A percentile compares a stretch with the other conserved stretches of the same genome.
phyloP scores from a whole-genome alignment of 2,797 vertebrate species.

The Coracias cyanogaster region DNA sequence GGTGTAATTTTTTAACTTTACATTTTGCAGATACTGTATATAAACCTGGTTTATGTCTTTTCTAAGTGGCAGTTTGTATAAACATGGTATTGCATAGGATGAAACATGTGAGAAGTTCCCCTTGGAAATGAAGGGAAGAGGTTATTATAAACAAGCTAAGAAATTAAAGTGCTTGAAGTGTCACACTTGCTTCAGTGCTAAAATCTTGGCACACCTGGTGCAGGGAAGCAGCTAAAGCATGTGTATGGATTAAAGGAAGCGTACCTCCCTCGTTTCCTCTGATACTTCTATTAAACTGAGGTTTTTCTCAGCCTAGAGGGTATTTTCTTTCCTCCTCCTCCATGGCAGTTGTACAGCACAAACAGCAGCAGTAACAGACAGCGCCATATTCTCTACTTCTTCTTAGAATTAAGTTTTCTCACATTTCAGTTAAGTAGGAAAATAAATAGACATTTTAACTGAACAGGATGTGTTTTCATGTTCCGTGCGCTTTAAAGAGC shows the following conservation, averaged over 20 bases:
- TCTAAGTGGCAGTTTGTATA: conserved; percentile 32
- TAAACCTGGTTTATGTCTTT: conserved; percentile 30
- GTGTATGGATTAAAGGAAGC: neutral
- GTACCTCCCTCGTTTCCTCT: neutral
- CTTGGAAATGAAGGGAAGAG: conserved; percentile 19
- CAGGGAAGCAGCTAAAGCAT: neutral
- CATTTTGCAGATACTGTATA: conserved; percentile 30
- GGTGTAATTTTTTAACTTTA: neutral
- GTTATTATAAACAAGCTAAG: neutral
- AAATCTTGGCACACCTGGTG: neutral
- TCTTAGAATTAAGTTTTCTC: neutral
- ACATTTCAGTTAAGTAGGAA: neutral
- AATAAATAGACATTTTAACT: neutral
- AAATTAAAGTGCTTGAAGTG: conserved; percentile 21
- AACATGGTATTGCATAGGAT: neutral
- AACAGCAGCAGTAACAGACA: neutral
- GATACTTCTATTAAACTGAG: neutral
- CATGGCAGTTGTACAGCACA: neutral
- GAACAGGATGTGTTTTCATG: neutral
- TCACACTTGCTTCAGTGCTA: neutral
- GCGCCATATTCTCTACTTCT: neutral
- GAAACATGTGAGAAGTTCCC: conserved; percentile 58
- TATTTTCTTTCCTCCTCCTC: neutral
- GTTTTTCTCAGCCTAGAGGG: neutral
- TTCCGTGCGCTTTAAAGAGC: neutral